Evolutionary conservation across 2,797 vertebrate species (phyloP), one percentile per base, ranked within the genome.

Genomic region (Octomys mimax): DNA sequence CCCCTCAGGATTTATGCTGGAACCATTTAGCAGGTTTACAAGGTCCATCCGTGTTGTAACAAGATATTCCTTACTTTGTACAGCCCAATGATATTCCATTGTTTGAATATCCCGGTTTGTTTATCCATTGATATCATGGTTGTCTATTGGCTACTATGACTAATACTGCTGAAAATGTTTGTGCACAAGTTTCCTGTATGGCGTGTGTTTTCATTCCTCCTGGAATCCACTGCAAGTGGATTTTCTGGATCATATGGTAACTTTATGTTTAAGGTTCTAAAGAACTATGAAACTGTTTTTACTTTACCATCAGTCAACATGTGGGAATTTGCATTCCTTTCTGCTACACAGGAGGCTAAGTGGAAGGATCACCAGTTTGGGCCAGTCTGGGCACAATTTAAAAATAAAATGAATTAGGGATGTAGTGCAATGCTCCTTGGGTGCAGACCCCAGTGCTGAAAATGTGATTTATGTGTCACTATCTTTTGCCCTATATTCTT

Each of bases 231-330:
- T 68, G 42, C 13, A 28, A 83, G 36, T 96, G 42, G 52, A 87
- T 64, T 77, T 91, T n/a, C 66, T 84, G 54, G 33, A 59, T 86
- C 42, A 52, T 52, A 68, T 33, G 46, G 2, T 80, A 82, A 73
- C 24, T 78, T 28, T 49, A 28, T 77, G 83, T 89, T 94, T 86
- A 82, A 80, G 36, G 83, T 89, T 91, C 64, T 89, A 83, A 87
- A 66, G 83, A 89, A 75, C 24, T n/a, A 5, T 49, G 75, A 54
- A 81, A 49, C 22, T 77, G 33, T 14, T 62, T 95, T 87, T 84
- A 42, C 14, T 46, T 92, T 83, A 64, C 36, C 26, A 75, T 6
- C 26, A 70, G 49, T 28, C 42, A 92, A 64, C 13, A 31, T 26
- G 87, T 33, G 49, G 62, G 52, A 73, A 33, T 89, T 87, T 61